Conservation (phyloP, 2,888 invertebrate genomes). For the Metopia argyrocephala region DNA sequence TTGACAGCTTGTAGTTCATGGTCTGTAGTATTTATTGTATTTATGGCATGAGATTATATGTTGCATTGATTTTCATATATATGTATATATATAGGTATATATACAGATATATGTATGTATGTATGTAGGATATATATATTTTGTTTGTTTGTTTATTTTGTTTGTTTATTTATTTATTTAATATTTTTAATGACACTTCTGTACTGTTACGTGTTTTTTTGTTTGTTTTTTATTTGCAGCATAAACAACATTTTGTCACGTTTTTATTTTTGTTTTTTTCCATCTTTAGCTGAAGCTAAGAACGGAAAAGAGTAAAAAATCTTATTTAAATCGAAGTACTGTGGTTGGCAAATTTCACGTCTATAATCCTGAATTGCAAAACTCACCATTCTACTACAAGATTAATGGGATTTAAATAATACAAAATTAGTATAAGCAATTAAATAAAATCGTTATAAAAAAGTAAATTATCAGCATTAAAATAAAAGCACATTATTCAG, state of each 20-base stretch:
- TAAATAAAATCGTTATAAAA: slow-evolving; percentile 29
- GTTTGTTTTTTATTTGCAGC: slow-evolving; percentile 71
- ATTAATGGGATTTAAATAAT: slow-evolving; percentile 30
- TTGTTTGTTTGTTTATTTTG: not conserved
- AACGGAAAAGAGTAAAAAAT: slow-evolving; percentile 58
- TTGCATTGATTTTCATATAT: not conserved
- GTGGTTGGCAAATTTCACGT: slow-evolving; percentile 1
- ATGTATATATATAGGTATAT: not conserved
- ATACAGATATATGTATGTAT: slow-evolving; percentile 1
- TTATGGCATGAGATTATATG: not conserved
- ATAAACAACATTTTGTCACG: slow-evolving; percentile 71
- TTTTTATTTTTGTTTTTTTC: slow-evolving; percentile 52
- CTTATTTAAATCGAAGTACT: slow-evolving; percentile 29
- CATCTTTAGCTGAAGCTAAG: slow-evolving; percentile 63
- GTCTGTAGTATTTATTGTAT: too few species aligned
- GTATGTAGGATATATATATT: not conserved
- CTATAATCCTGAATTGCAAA: slow-evolving; percentile 4
- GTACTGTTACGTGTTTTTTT: slow-evolving; percentile 59
- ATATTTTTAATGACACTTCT: slow-evolving; percentile 13
- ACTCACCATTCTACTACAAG: slow-evolving; percentile 6
- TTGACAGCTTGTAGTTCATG: too few species aligned
- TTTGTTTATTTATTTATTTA: not conserved
- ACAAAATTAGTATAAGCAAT: slow-evolving; percentile 34
- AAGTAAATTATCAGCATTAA: slow-evolving; percentile 39
- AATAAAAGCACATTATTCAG: slow-evolving; percentile 18